Evolutionary conservation across 2,888 invertebrate genomes (phyloP).

Genomic region (Drosophila pseudotakahashii): DNA sequence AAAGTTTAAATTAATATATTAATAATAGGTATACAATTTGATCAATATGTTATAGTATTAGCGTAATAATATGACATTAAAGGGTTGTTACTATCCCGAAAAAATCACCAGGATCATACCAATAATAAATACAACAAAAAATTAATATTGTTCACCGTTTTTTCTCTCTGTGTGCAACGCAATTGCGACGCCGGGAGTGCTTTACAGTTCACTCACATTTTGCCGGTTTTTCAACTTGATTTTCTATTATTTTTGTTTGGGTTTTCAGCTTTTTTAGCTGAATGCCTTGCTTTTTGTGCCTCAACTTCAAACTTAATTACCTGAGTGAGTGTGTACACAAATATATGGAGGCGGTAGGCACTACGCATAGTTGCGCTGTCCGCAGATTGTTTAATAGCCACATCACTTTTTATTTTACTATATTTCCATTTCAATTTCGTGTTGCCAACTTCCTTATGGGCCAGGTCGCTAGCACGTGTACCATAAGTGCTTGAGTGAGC

Average conservation of each 20-base stretch:
- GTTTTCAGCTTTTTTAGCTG: conserved; percentile 6
- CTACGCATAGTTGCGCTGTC: conserved; percentile 34
- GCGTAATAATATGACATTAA: no score
- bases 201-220: conserved; percentile 56
- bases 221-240: conserved; percentile 10
- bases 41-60: no score
- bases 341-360: conserved; percentile 25
- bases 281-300: conserved; percentile 44
- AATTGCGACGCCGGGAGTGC: conserved; percentile 25
- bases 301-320: conserved; percentile 72
- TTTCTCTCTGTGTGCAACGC: not conserved
- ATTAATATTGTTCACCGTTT: not conserved
- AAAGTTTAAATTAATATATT: no score
- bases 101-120: no score
- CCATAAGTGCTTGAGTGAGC: conserved; percentile 1
- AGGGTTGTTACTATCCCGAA: no score
- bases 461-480: conserved; percentile 13
- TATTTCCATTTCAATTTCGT: conserved; percentile 39
- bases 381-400: conserved; percentile 53
- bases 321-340: conserved; percentile 33
- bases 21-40: no score
- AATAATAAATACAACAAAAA: no score
- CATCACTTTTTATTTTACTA: conserved; percentile 31
- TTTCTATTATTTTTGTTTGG: conserved; percentile 17
- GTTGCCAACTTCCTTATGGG: conserved; percentile 63